Evolutionary conservation across 2,888 invertebrate species (phyloP).

Genomic region (Trichogramma evanescens): DNA sequence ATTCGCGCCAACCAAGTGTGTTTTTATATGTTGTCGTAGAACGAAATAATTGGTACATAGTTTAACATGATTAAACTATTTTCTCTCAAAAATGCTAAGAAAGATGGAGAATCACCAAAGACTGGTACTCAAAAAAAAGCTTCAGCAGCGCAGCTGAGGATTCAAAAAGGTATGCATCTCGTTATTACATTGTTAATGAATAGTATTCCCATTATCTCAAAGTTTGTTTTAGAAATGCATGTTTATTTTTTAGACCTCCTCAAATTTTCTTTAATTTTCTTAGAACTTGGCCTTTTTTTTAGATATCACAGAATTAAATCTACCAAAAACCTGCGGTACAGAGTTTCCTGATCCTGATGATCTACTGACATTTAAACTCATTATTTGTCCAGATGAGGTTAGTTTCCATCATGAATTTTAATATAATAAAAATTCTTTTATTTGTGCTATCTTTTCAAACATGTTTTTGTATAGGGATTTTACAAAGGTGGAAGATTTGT

Average conservation of each 20-base stretch:
- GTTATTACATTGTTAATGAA: neutral
- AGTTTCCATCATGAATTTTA: slow-evolving; percentile 22
- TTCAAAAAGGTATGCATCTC: slow-evolving; percentile 77
- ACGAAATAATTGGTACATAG: neutral
- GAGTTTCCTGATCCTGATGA: slow-evolving; percentile 97
- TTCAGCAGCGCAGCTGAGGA: slow-evolving; percentile 92
- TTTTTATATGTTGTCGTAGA: slow-evolving; percentile 14
- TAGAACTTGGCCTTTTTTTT: slow-evolving; percentile 41
- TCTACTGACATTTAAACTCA: slow-evolving; percentile 88
- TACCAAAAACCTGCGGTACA: slow-evolving; percentile 93
- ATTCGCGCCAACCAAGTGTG: slow-evolving; percentile 11
- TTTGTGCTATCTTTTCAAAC: neutral
- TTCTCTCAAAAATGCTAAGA: slow-evolving; percentile 96
- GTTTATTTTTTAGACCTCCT: neutral
- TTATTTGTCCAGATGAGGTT: slow-evolving; percentile 93
- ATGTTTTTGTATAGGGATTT: slow-evolving; percentile 61
- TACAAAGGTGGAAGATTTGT: slow-evolving; percentile 90
- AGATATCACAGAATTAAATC: slow-evolving; percentile 95
- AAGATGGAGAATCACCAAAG: slow-evolving; percentile 85
- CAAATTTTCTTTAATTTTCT: neutral
- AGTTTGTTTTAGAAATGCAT: neutral
- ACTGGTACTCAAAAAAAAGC: slow-evolving; percentile 81
- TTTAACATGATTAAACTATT: slow-evolving; percentile 91
- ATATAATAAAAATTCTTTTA: neutral
- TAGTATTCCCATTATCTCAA: neutral